These are phyloP conservation scores for Argyrosomus regius DNA, from an alignment of 2,797 vertebrate species.

Conservation along the genomic window DNA sequence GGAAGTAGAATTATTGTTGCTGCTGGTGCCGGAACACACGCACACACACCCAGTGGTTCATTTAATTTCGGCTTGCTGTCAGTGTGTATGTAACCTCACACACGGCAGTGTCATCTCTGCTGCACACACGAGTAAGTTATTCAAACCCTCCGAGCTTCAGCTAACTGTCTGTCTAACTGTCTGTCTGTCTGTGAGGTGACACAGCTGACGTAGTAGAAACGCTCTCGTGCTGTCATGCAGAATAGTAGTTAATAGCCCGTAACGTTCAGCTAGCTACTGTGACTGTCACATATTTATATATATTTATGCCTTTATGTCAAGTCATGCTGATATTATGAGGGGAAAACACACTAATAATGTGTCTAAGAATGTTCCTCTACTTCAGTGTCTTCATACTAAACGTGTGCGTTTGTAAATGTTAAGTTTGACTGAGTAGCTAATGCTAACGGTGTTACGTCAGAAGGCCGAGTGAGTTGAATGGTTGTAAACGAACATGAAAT, in stretches of 20 bases:
- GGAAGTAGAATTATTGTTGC: background rate
- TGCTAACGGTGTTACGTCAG: constrained; percentile 27
- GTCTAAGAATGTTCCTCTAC: rapidly evolving
- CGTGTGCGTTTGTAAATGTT: background rate
- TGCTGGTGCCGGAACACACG: background rate
- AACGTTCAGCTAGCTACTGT: constrained; percentile 26
- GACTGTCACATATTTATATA: background rate
- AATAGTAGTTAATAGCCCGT: background rate
- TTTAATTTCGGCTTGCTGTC: background rate
- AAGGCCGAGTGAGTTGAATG: background rate
- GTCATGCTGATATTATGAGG: rapidly evolving
- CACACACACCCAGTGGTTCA: no score
- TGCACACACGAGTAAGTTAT: constrained; percentile 41
- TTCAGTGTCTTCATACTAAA: background rate
- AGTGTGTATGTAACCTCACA: background rate
- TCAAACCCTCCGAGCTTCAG: rapidly evolving
- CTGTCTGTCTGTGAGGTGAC: rapidly evolving
- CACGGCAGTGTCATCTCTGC: constrained; percentile 7
- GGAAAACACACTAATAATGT: rapidly evolving
- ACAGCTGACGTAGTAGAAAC: background rate
- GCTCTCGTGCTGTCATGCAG: rapidly evolving
- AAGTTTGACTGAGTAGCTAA: constrained; percentile 33
- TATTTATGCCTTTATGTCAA: rapidly evolving
- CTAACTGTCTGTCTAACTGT: rapidly evolving
- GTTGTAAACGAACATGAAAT: background rate